phyloP scores from a whole-genome alignment of 2,888 invertebrate genomes.

The Watsonalla cultraria region DNA sequence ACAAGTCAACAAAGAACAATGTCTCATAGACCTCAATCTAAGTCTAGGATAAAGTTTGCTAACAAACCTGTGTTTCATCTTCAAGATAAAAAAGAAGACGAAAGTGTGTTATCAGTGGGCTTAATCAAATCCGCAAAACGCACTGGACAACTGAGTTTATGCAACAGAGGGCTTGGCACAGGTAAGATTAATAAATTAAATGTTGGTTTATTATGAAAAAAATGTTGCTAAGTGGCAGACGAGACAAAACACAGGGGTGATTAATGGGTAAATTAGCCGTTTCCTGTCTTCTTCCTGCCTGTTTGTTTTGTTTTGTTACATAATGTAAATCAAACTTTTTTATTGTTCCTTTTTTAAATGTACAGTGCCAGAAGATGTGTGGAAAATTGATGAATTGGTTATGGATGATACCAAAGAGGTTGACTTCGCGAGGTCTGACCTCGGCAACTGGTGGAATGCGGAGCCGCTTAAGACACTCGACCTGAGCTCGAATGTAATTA shows the following conservation, averaged over 20 bases:
- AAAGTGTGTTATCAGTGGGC: slow-evolving; percentile 82
- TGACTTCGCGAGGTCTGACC: slow-evolving; percentile 77
- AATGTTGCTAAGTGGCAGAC: too few relatives aligned
- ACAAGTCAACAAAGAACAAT: slow-evolving; percentile 27
- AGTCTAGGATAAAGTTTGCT: slow-evolving; percentile 55
- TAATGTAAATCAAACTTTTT: background rate
- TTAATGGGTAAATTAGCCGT: background rate
- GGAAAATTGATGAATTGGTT: slow-evolving; percentile 84
- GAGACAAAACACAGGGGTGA: background rate
- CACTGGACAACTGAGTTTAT: slow-evolving; percentile 88
- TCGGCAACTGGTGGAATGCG: slow-evolving; percentile 90
- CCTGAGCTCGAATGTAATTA: slow-evolving; percentile 85
- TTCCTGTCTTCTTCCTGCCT: background rate
- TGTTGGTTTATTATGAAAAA: too few relatives aligned
- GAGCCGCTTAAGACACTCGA: slow-evolving; percentile 87
- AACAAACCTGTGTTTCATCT: slow-evolving; percentile 82
- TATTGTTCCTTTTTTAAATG: slow-evolving; percentile 9
- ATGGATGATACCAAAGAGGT: slow-evolving; percentile 79
- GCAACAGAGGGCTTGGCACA: slow-evolving; percentile 84
- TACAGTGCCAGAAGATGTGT: slow-evolving; percentile 85
- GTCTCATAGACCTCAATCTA: slow-evolving; percentile 53
- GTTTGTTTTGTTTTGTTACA: background rate
- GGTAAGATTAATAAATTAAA: slow-evolving; percentile 68
- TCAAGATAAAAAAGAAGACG: slow-evolving; percentile 85
- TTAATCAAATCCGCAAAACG: slow-evolving; percentile 88